phyloP scores from a whole-genome alignment of 2,113 vertebrate species.

The Gallinago jamesoni region DNA sequence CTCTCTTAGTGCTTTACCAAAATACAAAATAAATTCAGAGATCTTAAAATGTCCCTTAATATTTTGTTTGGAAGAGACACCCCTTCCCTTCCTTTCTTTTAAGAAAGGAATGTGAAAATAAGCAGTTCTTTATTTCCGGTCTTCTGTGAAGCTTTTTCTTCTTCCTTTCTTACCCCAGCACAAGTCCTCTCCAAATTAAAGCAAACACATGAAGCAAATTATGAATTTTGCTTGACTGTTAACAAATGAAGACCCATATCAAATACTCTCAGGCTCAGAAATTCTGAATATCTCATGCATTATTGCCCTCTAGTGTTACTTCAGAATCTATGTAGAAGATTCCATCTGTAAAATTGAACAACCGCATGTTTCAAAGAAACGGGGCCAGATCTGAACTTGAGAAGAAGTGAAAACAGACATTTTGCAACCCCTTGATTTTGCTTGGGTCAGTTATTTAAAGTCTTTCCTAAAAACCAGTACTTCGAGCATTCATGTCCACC shows the following conservation, averaged over 20 bases:
- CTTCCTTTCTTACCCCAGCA: background rate
- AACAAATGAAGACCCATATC: background rate
- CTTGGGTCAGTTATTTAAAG: background rate
- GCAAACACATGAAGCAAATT: background rate
- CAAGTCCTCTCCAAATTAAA: slow-evolving; percentile 7
- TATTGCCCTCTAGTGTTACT: slow-evolving; percentile 68
- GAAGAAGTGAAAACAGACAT: background rate
- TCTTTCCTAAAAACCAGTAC: background rate
- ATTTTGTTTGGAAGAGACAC: background rate
- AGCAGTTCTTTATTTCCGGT: background rate
- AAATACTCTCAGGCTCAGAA: background rate
- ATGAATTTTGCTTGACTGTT: background rate
- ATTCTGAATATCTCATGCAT: background rate
- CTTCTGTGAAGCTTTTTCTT: background rate
- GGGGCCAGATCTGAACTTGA: background rate
- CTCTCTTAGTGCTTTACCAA: background rate
- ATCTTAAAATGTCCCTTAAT: background rate
- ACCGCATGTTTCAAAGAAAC: background rate
- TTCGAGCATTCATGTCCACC: background rate
- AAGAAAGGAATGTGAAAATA: background rate
- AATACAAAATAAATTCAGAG: background rate
- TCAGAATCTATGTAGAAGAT: background rate
- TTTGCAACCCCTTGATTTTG: background rate
- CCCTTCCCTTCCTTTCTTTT: background rate
- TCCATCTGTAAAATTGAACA: background rate